Evolutionary conservation across 1,140 invertebrate species (phyloP).

Genomic region (Meloidogyne hapla): DNA sequence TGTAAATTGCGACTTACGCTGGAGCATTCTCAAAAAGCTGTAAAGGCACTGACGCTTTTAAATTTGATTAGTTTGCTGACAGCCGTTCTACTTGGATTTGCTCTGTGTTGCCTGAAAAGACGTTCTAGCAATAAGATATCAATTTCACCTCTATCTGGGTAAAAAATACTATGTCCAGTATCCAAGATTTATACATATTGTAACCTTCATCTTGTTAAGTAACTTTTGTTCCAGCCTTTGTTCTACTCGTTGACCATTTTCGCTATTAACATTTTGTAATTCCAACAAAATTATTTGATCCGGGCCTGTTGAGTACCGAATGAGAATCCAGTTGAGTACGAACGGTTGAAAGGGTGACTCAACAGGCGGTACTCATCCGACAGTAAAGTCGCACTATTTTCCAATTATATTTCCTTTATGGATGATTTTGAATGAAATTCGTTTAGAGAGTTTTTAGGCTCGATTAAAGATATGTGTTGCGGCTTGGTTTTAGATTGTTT

Average conservation of each 20-base stretch:
- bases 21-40: slow-evolving; percentile 12
- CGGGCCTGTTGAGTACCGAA: too few species aligned
- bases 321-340: too few species aligned
- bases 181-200: too few species aligned
- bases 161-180: too few species aligned
- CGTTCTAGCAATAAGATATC: slow-evolving; percentile 13
- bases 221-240: neutral
- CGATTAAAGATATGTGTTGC: slow-evolving; percentile 7
- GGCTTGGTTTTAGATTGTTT: neutral
- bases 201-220: neutral
- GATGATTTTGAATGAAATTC: too few species aligned
- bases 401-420: too few species aligned
- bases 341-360: too few species aligned
- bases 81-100: slow-evolving; percentile 17
- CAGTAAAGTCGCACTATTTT: too few species aligned
- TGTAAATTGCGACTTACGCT: slow-evolving; percentile 1
- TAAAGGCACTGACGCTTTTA: slow-evolving; percentile 18
- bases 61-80: slow-evolving; percentile 18
- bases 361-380: too few species aligned
- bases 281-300: too few species aligned
- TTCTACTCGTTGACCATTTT: neutral
- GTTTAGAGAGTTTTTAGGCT: neutral
- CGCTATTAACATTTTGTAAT: neutral
- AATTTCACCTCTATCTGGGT: slow-evolving; percentile 1
- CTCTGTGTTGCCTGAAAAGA: slow-evolving; percentile 14